phyloP scores from a whole-genome alignment of 2,797 vertebrate genomes.

The Geotrypetes seraphini region DNA sequence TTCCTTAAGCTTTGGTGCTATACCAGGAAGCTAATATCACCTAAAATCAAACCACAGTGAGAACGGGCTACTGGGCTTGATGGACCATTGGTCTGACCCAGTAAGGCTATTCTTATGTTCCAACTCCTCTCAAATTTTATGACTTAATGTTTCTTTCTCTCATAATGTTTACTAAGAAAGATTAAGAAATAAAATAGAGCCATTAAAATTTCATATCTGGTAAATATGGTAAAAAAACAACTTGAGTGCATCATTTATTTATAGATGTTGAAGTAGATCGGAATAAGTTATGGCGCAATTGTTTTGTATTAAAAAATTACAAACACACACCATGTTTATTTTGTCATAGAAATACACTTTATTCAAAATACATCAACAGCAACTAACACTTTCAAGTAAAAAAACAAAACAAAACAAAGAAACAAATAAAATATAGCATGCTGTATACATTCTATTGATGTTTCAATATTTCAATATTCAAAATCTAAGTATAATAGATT shows the following conservation, averaged over 20 bases:
- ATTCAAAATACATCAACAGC: constrained; percentile 47
- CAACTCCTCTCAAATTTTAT: too few relatives aligned
- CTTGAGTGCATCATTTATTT: neutral
- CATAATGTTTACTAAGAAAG: too few relatives aligned
- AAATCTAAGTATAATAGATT: neutral
- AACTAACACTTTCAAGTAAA: constrained; percentile 43
- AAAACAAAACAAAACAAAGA: constrained; percentile 25
- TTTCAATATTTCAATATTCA: too few relatives aligned
- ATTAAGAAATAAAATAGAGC: constrained; percentile 2
- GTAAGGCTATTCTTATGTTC: too few relatives aligned
- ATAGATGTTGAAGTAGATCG: constrained; percentile 7
- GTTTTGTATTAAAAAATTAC: neutral
- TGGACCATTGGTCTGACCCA: too few relatives aligned
- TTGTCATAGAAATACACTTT: constrained; percentile 24
- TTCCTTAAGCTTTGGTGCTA: too few relatives aligned
- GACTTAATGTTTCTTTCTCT: too few relatives aligned
- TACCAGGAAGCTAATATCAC: too few relatives aligned
- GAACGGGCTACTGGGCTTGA: too few relatives aligned
- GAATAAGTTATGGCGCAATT: constrained; percentile 22
- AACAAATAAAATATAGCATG: neutral
- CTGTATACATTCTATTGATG: neutral
- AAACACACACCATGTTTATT: neutral
- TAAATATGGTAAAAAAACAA: neutral
- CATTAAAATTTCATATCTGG: neutral
- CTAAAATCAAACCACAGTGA: too few relatives aligned